Evolutionary conservation across 2,888 invertebrate species (phyloP), one percentile per base, ranked within the genome.

Genomic region (Cheilosia vulpina): DNA sequence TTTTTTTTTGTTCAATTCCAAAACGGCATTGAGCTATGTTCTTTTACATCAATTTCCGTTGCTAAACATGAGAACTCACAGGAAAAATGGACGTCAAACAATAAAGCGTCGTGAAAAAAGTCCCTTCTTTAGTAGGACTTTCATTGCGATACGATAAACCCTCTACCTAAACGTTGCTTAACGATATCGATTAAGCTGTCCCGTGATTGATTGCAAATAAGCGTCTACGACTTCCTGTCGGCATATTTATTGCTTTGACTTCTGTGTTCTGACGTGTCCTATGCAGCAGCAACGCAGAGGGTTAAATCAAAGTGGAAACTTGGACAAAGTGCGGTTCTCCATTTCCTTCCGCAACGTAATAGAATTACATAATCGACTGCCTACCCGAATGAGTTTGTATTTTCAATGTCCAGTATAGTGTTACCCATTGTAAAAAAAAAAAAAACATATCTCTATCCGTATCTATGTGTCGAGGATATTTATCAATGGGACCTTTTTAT

Each of bases 121-220:
- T 57, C 62, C 58, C 69, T 69, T 45, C 45, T 43, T 31, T 24
- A 60, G 47, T 60, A 55, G 34, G 9, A 60, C 13, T 27, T 27
- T 55, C 24, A 69, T 41, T 78, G 34, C 68, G 45, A 77, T 69
- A 55, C 58, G 78, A 63, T 71, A 78, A 78, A 78, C 50, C 47
- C 53, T 78, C 2, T 11, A 47, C 47, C 47, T 47, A 55, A 78
- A 71, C 62, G 62, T 63, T 78, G 71, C 78, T 71, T 63, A 78
- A 55, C 57, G 78, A 71, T 71, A 78, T 71, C 78, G 78, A 78
- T 78, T 78, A 63, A 78, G 63, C 63, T 55, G 63, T 50, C 62
- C 63, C 27, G 78, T 78, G 78, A 78, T 69, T 78, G 78, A 78
- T 71, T 71, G 55, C 47, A 69, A 63, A 43, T 68, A 76, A 78